Evolutionary conservation across 2,113 vertebrate genomes (phyloP), one percentile per base, ranked within the genome.

Genomic region (Recurvirostra avosetta): DNA sequence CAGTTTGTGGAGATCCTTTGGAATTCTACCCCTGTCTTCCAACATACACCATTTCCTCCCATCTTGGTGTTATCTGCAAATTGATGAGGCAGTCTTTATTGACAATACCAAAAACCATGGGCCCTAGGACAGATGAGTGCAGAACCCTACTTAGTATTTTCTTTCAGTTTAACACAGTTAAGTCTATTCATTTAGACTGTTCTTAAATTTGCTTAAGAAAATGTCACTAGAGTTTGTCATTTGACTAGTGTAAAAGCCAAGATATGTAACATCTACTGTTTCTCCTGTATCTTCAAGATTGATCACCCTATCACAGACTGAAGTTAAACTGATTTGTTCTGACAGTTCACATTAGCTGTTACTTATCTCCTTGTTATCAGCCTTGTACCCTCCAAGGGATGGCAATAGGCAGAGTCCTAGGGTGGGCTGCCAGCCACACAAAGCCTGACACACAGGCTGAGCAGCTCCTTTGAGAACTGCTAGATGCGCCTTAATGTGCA

Each of bases 311-410:
- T 83, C 23, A 3, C 14, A 73, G 63, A 53, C 50, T 88, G 47
- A 92, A 93, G 40, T 86, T 66, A 66, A 88, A 86, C 55, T 55
- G 86, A 96, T 91, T 40, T 70, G 55, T 83, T 96, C 79, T 96
- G 94, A 77, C 91, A 96, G 72, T 76, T 95, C 79, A 23, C 72
- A 74, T 90, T 80, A 94, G 61, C 80, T 23, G 6, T 78, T 78
- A 43, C 49, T 82, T 89, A 77, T 27, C 43, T 89, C 41, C 45
- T 62, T 72, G 38, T 84, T 84, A 52, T 13, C 73, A 52, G 47
- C 53, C 38, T 27, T 65, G 49, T 68, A 68, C 36, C 11, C 53
- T 80, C 53, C 68, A 63, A 85, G 30, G 65, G 81, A 38, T 53
- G 41, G 58, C 73, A 63, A 3, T 12, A 68, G 70, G 49, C 18